A percentile compares a stretch with the other conserved stretches of the same genome.
phyloP scores from a whole-genome alignment of 1,140 invertebrate genomes.

The Eumeta japonica region DNA sequence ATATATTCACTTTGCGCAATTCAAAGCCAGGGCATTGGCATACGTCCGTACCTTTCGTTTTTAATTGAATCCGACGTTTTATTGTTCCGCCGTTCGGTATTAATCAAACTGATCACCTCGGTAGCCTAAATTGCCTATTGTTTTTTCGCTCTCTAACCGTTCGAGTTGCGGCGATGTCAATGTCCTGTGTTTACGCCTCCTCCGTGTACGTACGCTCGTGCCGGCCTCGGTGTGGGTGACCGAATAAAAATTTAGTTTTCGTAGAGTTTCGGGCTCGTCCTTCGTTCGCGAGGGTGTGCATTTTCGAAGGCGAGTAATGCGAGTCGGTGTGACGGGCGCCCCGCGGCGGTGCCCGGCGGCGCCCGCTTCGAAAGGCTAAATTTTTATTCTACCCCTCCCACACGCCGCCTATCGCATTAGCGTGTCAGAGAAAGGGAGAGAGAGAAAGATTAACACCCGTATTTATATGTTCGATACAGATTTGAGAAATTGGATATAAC shows the following conservation, averaged over 20 bases:
- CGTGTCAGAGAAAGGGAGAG: too few relatives aligned
- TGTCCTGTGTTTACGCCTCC: slow-evolving; percentile 63
- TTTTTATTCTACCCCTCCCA: too few relatives aligned
- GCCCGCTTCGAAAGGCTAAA: too few relatives aligned
- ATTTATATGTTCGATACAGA: slow-evolving; percentile 69
- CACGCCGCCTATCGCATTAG: too few relatives aligned
- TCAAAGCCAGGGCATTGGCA: slow-evolving; percentile 82
- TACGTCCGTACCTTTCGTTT: slow-evolving; percentile 56
- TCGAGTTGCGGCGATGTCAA: slow-evolving; percentile 60
- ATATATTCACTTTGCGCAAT: slow-evolving; percentile 56
- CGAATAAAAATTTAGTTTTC: too few relatives aligned
- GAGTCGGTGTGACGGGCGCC: too few relatives aligned
- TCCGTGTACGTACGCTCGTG: background rate
- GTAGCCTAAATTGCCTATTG: slow-evolving; percentile 53
- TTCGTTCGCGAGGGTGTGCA: too few relatives aligned
- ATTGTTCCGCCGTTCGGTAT: slow-evolving; percentile 51
- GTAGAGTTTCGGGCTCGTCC: too few relatives aligned
- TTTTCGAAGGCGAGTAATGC: too few relatives aligned
- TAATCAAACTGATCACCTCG: slow-evolving; percentile 55
- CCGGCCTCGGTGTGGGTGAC: too few relatives aligned
- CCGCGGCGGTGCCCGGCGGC: too few relatives aligned
- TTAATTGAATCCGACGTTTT: slow-evolving; percentile 52
- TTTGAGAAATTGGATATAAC: slow-evolving; percentile 99
- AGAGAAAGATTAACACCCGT: slow-evolving; percentile 30
- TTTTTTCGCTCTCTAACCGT: slow-evolving; percentile 44